These are phyloP conservation scores for Calcarius ornatus DNA, from an alignment of 2,113 vertebrate genomes.

Conservation along the genomic window DNA sequence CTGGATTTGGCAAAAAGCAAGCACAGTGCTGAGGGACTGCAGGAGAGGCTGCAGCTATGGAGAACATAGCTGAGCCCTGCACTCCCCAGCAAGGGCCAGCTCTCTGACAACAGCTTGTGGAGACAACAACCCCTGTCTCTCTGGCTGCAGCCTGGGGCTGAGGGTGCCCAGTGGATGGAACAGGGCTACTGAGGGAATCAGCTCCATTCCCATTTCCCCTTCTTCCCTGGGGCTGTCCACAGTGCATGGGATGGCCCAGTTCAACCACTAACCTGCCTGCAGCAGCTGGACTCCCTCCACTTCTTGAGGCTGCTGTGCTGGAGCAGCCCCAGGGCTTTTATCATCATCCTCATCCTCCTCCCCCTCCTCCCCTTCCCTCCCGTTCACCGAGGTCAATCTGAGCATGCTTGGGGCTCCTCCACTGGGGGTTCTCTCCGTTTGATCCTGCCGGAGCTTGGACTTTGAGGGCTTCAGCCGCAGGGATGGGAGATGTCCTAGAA, in stretches of 20 bases:
- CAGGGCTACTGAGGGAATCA: neutral
- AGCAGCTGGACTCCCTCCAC: neutral
- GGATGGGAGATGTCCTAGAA: neutral
- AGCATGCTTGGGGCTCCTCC: neutral
- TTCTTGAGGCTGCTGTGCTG: neutral
- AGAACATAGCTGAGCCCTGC: neutral
- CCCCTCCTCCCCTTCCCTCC: neutral
- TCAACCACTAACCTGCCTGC: neutral
- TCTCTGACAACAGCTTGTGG: neutral
- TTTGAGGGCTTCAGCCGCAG: neutral
- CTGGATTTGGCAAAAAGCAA: neutral
- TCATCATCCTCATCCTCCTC: neutral
- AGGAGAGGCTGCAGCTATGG: neutral
- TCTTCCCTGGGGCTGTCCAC: neutral
- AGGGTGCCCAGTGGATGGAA: neutral
- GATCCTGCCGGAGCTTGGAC: neutral
- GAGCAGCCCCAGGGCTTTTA: neutral
- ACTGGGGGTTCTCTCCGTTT: accelerated
- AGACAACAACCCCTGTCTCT: neutral
- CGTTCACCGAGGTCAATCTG: neutral
- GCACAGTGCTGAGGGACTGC: neutral
- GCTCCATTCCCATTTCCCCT: neutral
- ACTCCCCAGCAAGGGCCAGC: neutral
- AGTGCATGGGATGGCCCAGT: neutral
- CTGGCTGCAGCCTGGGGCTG: neutral